Percentiles rank a stretch among this genome's conserved stretches.
Conservation (phyloP, 2,797 vertebrate genomes). For the Cuculus canorus region DNA sequence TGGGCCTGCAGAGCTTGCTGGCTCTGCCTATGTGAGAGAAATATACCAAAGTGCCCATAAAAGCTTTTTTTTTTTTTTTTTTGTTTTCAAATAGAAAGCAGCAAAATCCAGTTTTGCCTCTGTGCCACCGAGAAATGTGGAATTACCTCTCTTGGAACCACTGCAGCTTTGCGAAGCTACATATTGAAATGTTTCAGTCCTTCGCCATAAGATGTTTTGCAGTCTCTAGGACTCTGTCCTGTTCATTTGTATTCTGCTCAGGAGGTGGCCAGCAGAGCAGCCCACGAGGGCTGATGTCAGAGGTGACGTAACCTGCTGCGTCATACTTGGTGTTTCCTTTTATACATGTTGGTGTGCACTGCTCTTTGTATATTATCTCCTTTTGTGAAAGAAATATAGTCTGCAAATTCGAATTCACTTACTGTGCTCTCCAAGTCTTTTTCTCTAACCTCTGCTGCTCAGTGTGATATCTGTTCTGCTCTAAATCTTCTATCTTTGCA, state of each 20-base stretch:
- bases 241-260: background rate
- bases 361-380: background rate
- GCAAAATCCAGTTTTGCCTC: background rate
- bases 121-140: rapidly evolving
- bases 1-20: background rate
- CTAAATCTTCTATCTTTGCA: background rate
- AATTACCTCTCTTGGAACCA: background rate
- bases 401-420: background rate
- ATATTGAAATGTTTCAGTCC: background rate
- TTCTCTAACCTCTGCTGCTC: background rate
- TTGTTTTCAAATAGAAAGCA: background rate
- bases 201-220: background rate
- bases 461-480: background rate
- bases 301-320: background rate
- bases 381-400: background rate
- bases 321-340: background rate
- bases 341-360: background rate
- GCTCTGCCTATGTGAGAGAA: background rate
- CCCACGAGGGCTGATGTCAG: background rate
- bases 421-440: background rate
- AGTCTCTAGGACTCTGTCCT: background rate
- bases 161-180: background rate
- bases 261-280: background rate
- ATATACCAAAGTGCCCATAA: background rate
- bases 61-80: background rate